These are phyloP conservation scores for Sitophilus oryzae DNA, from an alignment of 1,140 invertebrate species.

Conservation along the genomic window DNA sequence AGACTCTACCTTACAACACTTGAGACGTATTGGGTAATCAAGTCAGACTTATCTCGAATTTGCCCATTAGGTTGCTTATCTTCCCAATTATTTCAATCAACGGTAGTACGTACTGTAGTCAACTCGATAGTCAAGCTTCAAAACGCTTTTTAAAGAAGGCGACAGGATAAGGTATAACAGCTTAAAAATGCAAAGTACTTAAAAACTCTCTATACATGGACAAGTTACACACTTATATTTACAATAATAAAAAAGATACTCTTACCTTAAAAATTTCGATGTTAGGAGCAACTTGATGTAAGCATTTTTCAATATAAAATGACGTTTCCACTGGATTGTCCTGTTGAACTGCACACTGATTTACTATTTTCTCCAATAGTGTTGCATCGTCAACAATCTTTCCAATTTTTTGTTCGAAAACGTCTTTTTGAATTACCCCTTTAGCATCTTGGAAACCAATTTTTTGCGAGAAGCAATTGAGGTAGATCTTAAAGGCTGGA, in stretches of 20 bases:
- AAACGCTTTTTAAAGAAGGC: too few relatives aligned
- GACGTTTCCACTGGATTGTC: slow-evolving; percentile 25
- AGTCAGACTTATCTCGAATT: too few relatives aligned
- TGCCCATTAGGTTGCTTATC: too few relatives aligned
- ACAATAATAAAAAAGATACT: background rate
- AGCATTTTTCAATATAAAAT: slow-evolving; percentile 20
- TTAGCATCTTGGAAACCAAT: slow-evolving; percentile 41
- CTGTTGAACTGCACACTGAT: slow-evolving; percentile 25
- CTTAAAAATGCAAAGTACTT: slow-evolving; percentile 6
- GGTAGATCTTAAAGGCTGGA: slow-evolving; percentile 44
- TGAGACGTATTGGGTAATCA: too few relatives aligned
- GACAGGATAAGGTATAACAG: too few relatives aligned
- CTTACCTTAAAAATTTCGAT: slow-evolving; percentile 14
- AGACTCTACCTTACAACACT: too few relatives aligned
- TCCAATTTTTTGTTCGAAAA: slow-evolving; percentile 42
- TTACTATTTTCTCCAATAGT: slow-evolving; percentile 15
- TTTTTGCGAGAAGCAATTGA: slow-evolving; percentile 46
- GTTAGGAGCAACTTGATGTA: slow-evolving; percentile 16
- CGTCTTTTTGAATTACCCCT: slow-evolving; percentile 42
- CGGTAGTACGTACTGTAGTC: too few relatives aligned
- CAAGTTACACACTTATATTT: background rate
- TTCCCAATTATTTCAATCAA: too few relatives aligned
- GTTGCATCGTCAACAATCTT: slow-evolving; percentile 38
- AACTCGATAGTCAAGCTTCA: too few relatives aligned
- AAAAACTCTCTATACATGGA: background rate